A percentile compares a stretch with the other conserved stretches of the same genome.
Evolutionary conservation across 2,888 invertebrate genomes (phyloP).

Genomic region (Sclerodermus sp.): DNA sequence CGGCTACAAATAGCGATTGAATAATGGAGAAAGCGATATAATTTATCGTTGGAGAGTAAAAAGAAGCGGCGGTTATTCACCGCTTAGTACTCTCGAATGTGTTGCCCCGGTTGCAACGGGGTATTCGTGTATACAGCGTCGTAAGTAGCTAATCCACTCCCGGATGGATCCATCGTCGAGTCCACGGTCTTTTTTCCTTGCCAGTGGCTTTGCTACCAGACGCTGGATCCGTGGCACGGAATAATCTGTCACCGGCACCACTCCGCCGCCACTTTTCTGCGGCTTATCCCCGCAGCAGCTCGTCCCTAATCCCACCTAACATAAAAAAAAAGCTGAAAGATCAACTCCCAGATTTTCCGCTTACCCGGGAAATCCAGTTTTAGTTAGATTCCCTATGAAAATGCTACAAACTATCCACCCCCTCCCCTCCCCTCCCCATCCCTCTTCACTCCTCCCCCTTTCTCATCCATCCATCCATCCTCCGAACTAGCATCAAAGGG

Average conservation of each 20-base stretch:
- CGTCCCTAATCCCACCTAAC: slow-evolving; percentile 21
- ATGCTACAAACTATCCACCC: too few species aligned
- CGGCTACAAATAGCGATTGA: too few species aligned
- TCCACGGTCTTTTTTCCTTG: slow-evolving; percentile 18
- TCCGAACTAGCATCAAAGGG: too few species aligned
- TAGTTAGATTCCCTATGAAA: too few species aligned
- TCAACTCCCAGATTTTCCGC: too few species aligned
- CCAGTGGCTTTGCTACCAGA: slow-evolving; percentile 27
- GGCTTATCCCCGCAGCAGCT: slow-evolving; percentile 31
- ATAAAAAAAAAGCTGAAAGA: not conserved
- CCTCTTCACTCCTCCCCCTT: too few species aligned
- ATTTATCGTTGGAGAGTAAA: too few species aligned
- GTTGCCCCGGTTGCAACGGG: not conserved
- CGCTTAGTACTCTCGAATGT: slow-evolving; percentile 1
- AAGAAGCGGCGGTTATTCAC: too few species aligned
- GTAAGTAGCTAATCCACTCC: slow-evolving; percentile 30
- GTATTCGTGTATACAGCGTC: slow-evolving; percentile 4
- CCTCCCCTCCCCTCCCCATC: too few species aligned
- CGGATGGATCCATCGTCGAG: slow-evolving; percentile 29
- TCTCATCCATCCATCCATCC: too few species aligned
- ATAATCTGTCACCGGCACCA: slow-evolving; percentile 37
- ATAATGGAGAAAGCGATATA: too few species aligned
- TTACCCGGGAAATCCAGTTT: too few species aligned
- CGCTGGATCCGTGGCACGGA: slow-evolving; percentile 27
- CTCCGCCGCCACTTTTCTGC: slow-evolving; percentile 31